Evolutionary conservation across 2,797 vertebrate genomes (phyloP), one percentile per base, ranked within the genome.

Genomic region (Hyperoplus immaculatus): DNA sequence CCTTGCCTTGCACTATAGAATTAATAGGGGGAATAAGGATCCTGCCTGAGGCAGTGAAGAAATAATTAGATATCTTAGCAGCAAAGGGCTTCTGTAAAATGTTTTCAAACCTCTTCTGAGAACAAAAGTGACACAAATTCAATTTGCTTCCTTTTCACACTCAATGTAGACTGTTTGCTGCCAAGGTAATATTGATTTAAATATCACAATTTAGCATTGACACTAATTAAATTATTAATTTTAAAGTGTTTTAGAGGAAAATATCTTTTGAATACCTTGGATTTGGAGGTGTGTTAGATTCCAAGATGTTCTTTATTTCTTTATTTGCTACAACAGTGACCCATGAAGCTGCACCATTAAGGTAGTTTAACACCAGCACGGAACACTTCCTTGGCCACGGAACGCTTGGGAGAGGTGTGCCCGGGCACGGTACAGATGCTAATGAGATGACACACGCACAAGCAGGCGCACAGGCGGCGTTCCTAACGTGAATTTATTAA

Each of bases 1-100:
- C 81, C 15, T 65, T 47, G 85, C 77, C 45, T 72, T 59, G 72
- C 77, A 75, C 65, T 85, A 76, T 75, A 85, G 80, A 90, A 89
- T 85, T 91, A 91, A 91, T 87, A 75, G 60, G 47, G 67, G 72
- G 89, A 92, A 92, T 89, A 83, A 87, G 74, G 75, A 72, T 84
- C 45, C 47, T 61, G 85, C 86, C 77, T 2, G 54, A 81, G 76
- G 91, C 80, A 36, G 76, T 81, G 82, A 88, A 87, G 77, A 84
- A 83, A 83, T 69, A 83, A 81, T 82, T 80, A 85, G 62, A 82
- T 75, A 86, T 85, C 69, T 58, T 69, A 71, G 59, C 72, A 18
- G 66, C 53, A 76, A 65, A 73, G 49, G 46, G 74, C 60, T 70
- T 69, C 80, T 73, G 62, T 80, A 76, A 85, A 86, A 82, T 80